Conservation (phyloP, 2,113 vertebrate genomes). For the Capra hircus region DNA sequence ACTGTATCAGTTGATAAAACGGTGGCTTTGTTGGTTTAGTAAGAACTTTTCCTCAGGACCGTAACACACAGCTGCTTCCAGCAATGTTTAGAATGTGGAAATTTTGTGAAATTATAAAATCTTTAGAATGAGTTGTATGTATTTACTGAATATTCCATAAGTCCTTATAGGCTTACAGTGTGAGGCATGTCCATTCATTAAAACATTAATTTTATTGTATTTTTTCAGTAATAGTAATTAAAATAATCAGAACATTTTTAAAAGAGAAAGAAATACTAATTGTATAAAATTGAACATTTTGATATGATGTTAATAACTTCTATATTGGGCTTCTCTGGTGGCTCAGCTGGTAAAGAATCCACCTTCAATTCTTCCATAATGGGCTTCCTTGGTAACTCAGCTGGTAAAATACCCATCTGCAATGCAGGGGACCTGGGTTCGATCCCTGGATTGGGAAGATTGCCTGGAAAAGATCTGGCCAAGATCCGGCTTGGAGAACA, state of each 20-base stretch:
- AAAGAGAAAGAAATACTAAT: constrained; percentile 63
- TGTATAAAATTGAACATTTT: constrained; percentile 59
- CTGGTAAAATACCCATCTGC: not conserved
- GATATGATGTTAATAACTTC: constrained; percentile 29
- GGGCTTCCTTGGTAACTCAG: not conserved
- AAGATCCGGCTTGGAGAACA: not conserved
- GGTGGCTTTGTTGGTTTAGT: constrained; percentile 61
- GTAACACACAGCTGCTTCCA: not conserved
- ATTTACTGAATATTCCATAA: constrained; percentile 65
- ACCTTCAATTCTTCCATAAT: not conserved
- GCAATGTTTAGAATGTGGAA: constrained; percentile 16
- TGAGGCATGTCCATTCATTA: not conserved
- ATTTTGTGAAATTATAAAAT: constrained; percentile 43
- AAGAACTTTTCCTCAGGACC: constrained; percentile 50
- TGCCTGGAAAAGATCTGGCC: not conserved
- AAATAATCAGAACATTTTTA: constrained; percentile 50
- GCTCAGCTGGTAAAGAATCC: not conserved
- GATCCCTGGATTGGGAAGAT: not conserved
- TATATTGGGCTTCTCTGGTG: not conserved
- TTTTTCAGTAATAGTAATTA: constrained; percentile 29
- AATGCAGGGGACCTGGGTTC: not conserved
- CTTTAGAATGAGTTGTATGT: constrained; percentile 51
- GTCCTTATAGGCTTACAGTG: constrained; percentile 32
- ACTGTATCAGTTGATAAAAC: constrained; percentile 56
- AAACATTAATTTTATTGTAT: constrained; percentile 15